phyloP scores from a whole-genome alignment of 2,113 vertebrate species.

The Xenopus laevis region DNA sequence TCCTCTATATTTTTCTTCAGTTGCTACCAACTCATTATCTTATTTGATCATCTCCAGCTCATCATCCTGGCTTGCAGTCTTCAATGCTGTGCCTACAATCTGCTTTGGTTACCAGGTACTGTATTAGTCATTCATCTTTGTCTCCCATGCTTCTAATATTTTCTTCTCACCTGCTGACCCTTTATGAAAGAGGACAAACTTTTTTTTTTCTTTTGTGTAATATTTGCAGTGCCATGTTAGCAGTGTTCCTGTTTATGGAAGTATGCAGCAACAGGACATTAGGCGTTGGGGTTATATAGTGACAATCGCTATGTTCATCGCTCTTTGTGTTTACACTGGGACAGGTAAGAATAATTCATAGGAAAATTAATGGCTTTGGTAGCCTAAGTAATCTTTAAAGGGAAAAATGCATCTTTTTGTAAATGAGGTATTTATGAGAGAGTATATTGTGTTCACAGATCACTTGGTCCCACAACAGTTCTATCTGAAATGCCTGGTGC shows the following conservation, averaged over 20 bases:
- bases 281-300: constrained; percentile 87
- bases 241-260: constrained; percentile 92
- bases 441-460: too few species aligned
- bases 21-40: too few species aligned
- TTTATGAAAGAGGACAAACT: too few species aligned
- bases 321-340: constrained; percentile 91
- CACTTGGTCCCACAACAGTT: too few species aligned
- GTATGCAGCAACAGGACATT: constrained; percentile 80
- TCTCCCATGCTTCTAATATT: too few species aligned
- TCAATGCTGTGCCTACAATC: constrained; percentile 91
- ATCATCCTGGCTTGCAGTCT: constrained; percentile 81
- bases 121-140: not conserved
- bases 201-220: not conserved
- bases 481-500: too few species aligned
- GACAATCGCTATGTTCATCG: constrained; percentile 85
- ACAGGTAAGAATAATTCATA: constrained; percentile 68
- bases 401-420: too few species aligned
- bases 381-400: too few species aligned
- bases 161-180: too few species aligned
- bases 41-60: constrained; percentile 63
- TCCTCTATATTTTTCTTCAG: too few species aligned
- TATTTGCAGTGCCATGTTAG: constrained; percentile 86
- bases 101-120: constrained; percentile 95
- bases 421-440: too few species aligned
- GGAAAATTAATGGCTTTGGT: too few species aligned